Base-by-base conservation (phyloP, 2,888 invertebrate species). In the Trichogramma evanescens region DNA sequence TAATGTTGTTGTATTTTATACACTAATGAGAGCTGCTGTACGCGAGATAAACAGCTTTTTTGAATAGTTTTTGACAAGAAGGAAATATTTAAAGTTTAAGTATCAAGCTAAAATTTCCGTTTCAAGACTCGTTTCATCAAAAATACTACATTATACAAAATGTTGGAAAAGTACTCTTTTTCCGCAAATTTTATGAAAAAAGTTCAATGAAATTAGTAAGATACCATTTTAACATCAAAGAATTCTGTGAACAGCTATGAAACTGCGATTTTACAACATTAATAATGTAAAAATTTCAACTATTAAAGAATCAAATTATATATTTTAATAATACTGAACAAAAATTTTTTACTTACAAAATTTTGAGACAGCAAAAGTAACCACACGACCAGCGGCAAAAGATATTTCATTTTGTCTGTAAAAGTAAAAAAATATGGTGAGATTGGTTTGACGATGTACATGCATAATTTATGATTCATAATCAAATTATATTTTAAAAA, bases 311-410 rank as follows among this genome's bases (percentile, higher is more conserved):
- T n/a, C 63, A 49, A 43, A 26, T 46, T 57, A 59, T 55, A 56
- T 6, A 39, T 13, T 51, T 42, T 4, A 9, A 54, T 42, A n/a
- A n/a, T 54, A 7, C 1, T 46, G n/a, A 46, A 53, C 51, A 40
- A 38, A 49, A 6, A 45, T 26, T 26, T 26, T 46, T 39, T 71
- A 88, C 91, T 90, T 81, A 91, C 91, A 83, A 88, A 85, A 84
- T 85, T 85, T 81, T 86, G 86, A 82, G 86, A 85, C 82, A 73
- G 65, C 67, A 89, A 84, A 82, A 89, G 86, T 85, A 89, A 88
- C 91, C 91, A 91, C 83, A 88, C 89, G 87, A 91, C 89, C 84
- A 91, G 87, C 85, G 91, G 91, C 87, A 91, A 88, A 86, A 89
- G 87, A 85, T 88, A 87, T 88, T 89, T 91, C 91, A 91, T 91